Evolutionary conservation across 30 jellyfish, hydroid and myxozoan genomes (phyloP).

Genomic region (Cassiopea xamachana): DNA sequence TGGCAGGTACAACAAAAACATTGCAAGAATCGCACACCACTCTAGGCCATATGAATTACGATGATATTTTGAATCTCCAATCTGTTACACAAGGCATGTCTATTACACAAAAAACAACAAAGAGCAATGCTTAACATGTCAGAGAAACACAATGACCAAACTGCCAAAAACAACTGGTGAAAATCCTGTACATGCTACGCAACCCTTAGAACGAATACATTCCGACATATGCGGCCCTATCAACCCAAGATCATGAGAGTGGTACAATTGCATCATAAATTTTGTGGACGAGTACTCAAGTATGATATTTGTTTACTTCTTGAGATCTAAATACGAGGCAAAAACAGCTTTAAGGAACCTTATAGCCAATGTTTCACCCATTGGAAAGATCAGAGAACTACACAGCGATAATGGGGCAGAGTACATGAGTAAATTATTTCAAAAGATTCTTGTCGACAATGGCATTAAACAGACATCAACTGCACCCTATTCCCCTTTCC

Average conservation of each 20-base stretch:
- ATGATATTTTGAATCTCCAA: conserved; percentile 31
- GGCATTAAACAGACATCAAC: conserved; percentile 48
- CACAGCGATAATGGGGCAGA: conserved; percentile 49
- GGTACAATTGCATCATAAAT: conserved; percentile 50
- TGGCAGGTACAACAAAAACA: conserved; percentile 43
- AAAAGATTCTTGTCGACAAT: conserved; percentile 27
- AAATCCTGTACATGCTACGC: conserved; percentile 40
- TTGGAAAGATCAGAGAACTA: background rate
- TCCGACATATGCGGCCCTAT: conserved; percentile 62
- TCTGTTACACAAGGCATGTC: conserved; percentile 64
- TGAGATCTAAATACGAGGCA: conserved; percentile 4
- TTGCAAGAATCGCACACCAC: conserved; percentile 59
- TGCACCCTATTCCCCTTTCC: conserved; percentile 38
- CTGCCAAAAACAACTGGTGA: conserved; percentile 51
- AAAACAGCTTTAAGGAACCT: background rate
- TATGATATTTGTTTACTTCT: conserved; percentile 15
- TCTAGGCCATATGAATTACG: conserved; percentile 65
- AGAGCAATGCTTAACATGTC: conserved; percentile 52
- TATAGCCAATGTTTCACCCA: background rate
- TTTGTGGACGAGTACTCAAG: conserved; percentile 57
- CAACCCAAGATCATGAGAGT: conserved; percentile 46
- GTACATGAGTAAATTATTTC: background rate
- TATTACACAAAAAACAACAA: conserved; percentile 30
- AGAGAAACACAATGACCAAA: conserved; percentile 54
- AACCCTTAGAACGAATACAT: conserved; percentile 49